Evolutionary conservation across 2,113 vertebrate species (phyloP).

Genomic region (Rhinolophus sinicus): DNA sequence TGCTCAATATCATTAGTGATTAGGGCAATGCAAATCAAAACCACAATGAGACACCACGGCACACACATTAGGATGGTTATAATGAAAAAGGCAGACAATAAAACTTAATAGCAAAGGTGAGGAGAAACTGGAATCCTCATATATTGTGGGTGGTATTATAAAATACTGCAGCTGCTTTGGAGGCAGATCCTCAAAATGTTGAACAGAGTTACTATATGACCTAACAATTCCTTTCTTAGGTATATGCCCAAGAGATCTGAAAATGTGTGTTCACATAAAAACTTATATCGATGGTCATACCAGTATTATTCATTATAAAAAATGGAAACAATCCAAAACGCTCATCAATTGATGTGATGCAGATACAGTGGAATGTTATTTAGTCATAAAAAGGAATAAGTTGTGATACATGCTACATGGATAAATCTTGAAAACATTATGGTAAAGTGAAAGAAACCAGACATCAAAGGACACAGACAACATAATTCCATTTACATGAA

Average conservation of each 20-base stretch:
- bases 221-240: not conserved
- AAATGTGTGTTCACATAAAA: not conserved
- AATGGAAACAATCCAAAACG: not conserved
- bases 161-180: not conserved
- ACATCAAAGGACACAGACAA: not conserved
- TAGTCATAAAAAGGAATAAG: not conserved
- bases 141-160: not conserved
- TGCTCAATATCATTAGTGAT: not conserved
- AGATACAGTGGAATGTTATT: not conserved
- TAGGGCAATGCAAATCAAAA: not conserved
- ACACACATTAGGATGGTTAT: not conserved
- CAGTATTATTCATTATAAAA: not conserved
- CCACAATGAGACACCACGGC: not conserved
- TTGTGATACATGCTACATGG: not conserved
- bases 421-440: not conserved
- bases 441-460: not conserved
- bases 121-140: not conserved
- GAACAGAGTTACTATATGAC: not conserved
- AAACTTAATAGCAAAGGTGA: not conserved
- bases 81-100: not conserved
- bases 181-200: not conserved
- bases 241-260: not conserved
- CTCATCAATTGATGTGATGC: not conserved
- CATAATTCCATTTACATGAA: not conserved
- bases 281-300: not conserved